phyloP scores from a whole-genome alignment of 2,888 invertebrate species.

The Pharmacophagus antenor region DNA sequence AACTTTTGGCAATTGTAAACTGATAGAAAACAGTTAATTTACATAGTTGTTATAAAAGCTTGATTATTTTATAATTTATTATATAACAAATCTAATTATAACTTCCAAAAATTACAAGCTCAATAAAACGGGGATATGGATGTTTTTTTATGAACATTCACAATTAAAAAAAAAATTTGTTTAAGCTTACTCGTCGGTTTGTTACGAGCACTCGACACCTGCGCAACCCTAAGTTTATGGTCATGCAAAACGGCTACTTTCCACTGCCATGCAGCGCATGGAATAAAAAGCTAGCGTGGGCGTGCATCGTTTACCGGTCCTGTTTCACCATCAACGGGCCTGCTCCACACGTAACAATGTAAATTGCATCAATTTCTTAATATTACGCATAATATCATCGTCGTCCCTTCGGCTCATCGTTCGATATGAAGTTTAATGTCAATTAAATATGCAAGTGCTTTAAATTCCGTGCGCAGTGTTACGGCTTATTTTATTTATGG shows the following conservation, averaged over 20 bases:
- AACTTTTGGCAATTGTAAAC: no score
- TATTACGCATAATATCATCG: conserved; percentile 24
- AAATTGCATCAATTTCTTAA: conserved; percentile 28
- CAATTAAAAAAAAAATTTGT: conserved; percentile 1
- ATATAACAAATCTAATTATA: no score
- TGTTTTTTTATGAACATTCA: background rate
- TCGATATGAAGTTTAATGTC: background rate
- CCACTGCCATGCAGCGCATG: conserved; percentile 15
- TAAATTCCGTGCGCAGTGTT: background rate
- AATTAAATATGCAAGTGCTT: conserved; percentile 1
- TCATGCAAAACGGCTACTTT: conserved; percentile 24
- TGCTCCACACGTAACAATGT: conserved; percentile 24
- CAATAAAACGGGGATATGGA: background rate
- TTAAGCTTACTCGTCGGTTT: background rate
- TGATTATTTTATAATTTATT: no score
- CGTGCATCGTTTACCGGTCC: conserved; percentile 21
- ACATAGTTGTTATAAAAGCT: no score
- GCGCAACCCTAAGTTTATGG: conserved; percentile 18
- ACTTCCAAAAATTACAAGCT: background rate
- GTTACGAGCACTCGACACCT: conserved; percentile 13
- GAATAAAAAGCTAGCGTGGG: conserved; percentile 20
- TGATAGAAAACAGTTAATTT: no score
- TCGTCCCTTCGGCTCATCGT: conserved; percentile 5
- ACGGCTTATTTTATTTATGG: background rate
- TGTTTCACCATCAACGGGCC: conserved; percentile 24